phyloP scores from a whole-genome alignment of 2,797 vertebrate species.

The Falco cherrug region DNA sequence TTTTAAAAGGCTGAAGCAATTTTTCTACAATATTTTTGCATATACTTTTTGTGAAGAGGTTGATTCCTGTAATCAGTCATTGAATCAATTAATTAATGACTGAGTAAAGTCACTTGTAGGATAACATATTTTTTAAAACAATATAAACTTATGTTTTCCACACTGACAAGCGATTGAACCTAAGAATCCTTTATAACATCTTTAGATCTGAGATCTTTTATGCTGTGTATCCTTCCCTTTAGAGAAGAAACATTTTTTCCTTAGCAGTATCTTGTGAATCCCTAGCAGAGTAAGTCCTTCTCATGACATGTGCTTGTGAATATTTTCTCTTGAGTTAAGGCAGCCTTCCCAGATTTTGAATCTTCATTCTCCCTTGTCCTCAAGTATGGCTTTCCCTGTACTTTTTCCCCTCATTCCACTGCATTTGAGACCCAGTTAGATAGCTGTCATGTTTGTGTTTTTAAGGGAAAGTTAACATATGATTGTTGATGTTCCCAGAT shows the following conservation, averaged over 20 bases:
- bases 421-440: not conserved
- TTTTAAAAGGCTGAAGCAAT: conserved; percentile 53
- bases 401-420: not conserved
- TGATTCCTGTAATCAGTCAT: not conserved
- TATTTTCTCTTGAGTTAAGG: not conserved
- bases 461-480: not conserved
- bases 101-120: not conserved
- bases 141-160: not conserved
- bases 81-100: not conserved
- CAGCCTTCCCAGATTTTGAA: not conserved
- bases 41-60: not conserved
- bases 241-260: not conserved
- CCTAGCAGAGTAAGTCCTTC: not conserved
- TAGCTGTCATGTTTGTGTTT: not conserved
- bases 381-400: not conserved
- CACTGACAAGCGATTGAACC: not conserved
- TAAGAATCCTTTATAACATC: not conserved
- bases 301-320: not conserved
- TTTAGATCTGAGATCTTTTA: not conserved
- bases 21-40: not conserved
- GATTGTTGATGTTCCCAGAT: not conserved
- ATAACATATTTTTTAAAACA: not conserved
- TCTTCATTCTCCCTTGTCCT: not conserved
- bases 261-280: not conserved
- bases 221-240: not conserved